These are phyloP conservation scores for Heliocidaris erythrogramma DNA, from an alignment of 35 echinoderm and acorn worm genomes.

Conservation along the genomic window DNA sequence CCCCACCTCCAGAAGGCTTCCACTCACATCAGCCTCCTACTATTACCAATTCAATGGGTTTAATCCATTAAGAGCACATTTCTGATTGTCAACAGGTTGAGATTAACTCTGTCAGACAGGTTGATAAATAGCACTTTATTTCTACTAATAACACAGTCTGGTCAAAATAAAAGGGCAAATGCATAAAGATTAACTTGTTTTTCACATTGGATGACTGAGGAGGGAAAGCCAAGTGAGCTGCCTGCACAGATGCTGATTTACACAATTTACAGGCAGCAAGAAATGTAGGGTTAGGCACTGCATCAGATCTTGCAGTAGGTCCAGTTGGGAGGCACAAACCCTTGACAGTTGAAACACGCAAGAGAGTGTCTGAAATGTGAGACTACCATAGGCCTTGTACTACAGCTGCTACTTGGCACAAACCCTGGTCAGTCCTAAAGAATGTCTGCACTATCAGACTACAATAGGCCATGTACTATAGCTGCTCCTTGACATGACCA, in stretches of 20 bases:
- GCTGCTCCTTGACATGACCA: no score
- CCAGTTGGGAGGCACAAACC: no score
- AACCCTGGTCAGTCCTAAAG: no score
- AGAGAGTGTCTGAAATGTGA: no score
- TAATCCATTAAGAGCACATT: neutral
- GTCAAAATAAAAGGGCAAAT: slow-evolving; percentile 8
- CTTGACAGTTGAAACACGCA: no score
- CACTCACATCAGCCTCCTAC: neutral
- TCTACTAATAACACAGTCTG: neutral
- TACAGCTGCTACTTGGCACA: no score
- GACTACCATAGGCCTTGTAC: no score
- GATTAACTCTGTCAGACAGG: neutral
- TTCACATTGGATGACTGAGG: neutral
- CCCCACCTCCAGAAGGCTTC: neutral
- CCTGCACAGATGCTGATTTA: neutral
- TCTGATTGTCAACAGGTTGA: slow-evolving; percentile 6
- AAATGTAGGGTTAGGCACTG: no score
- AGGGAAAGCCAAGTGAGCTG: neutral
- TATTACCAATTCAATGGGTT: neutral
- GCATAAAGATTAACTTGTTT: neutral
- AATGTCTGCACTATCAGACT: no score
- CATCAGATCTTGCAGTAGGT: no score
- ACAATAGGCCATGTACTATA: no score
- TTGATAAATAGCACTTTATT: neutral
- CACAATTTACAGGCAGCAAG: neutral